These are phyloP conservation scores for Coptodon rendalli DNA, from an alignment of 2,113 vertebrate genomes.

Conservation along the genomic window DNA sequence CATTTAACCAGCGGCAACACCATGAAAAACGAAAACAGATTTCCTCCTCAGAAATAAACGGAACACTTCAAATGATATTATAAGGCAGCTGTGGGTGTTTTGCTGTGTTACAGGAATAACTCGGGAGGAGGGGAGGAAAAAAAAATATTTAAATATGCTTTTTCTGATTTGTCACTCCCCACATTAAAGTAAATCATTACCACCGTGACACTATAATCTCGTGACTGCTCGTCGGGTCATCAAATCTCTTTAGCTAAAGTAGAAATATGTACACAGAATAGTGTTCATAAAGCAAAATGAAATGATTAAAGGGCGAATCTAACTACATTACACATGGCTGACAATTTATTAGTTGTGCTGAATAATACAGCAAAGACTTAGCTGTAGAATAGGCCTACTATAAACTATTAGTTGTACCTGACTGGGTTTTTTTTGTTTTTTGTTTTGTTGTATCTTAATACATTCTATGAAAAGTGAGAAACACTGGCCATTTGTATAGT, in stretches of 20 bases:
- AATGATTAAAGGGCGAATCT: background rate
- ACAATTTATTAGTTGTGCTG: background rate
- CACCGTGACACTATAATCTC: background rate
- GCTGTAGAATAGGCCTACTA: background rate
- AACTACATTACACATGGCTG: background rate
- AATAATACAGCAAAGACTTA: background rate
- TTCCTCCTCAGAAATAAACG: background rate
- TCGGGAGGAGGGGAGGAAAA: background rate
- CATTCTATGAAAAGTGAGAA: background rate
- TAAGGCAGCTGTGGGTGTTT: background rate
- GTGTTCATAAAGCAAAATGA: background rate
- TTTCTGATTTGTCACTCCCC: background rate
- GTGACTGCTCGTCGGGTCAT: background rate
- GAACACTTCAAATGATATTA: background rate
- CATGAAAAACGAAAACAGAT: background rate
- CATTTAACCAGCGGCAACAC: background rate
- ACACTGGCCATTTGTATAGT: background rate
- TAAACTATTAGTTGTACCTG: background rate
- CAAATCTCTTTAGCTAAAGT: background rate
- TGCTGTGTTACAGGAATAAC: background rate
- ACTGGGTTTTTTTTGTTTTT: rapidly evolving
- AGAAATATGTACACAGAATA: background rate
- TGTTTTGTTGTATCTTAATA: background rate
- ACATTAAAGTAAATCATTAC: background rate
- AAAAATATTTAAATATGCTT: background rate